Conservation (phyloP, 2,888 invertebrate genomes). For the Barypeithes pellucidus region DNA sequence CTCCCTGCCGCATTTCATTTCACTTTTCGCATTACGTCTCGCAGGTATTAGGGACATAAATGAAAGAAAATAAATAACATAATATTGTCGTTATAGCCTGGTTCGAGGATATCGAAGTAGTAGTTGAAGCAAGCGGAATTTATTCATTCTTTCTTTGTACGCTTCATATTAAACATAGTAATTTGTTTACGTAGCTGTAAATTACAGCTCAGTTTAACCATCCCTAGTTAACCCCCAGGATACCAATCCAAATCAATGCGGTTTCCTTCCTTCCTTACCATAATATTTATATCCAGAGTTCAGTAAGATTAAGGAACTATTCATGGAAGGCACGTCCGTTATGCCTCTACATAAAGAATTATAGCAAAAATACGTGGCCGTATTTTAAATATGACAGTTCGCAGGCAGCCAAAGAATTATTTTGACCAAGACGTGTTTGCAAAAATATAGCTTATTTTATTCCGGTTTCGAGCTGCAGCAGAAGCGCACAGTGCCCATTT, state of each 20-base stretch:
- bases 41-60: neutral
- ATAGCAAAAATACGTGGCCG: constrained; percentile 1
- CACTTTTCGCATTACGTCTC: neutral
- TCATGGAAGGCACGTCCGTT: neutral
- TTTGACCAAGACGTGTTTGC: constrained; percentile 4
- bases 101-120: too few relatives aligned
- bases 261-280: neutral
- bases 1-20: neutral
- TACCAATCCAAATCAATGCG: neutral
- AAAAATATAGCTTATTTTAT: constrained; percentile 1
- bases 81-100: neutral
- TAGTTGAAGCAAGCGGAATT: too few relatives aligned
- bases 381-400: constrained; percentile 5
- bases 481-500: neutral
- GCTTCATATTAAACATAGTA: too few relatives aligned
- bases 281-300: constrained; percentile 1
- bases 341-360: constrained; percentile 2
- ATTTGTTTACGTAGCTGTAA: too few relatives aligned
- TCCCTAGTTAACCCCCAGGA: too few relatives aligned
- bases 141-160: too few relatives aligned
- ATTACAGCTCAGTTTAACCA: too few relatives aligned
- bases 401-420: constrained; percentile 2
- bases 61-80: constrained; percentile 2
- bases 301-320: neutral
- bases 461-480: neutral